These are phyloP conservation scores for Umimayanthus chanpuru DNA, from an alignment of 92 coral and sea anemone genomes.

Conservation along the genomic window DNA sequence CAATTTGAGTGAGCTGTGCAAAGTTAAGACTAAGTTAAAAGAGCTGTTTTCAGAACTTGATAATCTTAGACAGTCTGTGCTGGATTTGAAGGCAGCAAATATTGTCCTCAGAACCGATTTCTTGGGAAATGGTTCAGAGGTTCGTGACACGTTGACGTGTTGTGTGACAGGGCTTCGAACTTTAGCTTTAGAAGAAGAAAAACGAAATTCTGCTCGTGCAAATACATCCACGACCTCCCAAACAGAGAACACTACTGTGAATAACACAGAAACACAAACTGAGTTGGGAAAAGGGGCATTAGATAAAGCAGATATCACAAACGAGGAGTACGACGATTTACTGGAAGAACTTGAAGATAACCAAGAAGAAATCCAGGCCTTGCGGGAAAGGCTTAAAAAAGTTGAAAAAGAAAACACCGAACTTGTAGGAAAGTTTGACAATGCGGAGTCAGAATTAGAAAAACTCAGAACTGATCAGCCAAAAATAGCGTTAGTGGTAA, in stretches of 20 bases:
- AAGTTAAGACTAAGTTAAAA: slow-evolving; percentile 49
- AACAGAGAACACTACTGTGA: background rate
- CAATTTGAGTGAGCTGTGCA: slow-evolving; percentile 44
- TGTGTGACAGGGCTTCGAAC: slow-evolving; percentile 65
- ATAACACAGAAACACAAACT: slow-evolving; percentile 47
- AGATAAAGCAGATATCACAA: slow-evolving; percentile 52
- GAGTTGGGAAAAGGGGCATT: background rate
- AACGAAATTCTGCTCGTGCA: slow-evolving; percentile 16
- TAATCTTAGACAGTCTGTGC: slow-evolving; percentile 58
- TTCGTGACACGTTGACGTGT: slow-evolving; percentile 56
- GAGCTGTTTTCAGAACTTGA: slow-evolving; percentile 57
- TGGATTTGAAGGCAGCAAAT: slow-evolving; percentile 61
- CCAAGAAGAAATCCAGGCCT: slow-evolving; percentile 47
- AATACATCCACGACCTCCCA: slow-evolving; percentile 8
- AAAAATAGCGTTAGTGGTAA: background rate
- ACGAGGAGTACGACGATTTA: slow-evolving; percentile 53
- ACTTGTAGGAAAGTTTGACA: slow-evolving; percentile 26
- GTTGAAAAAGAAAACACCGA: slow-evolving; percentile 38
- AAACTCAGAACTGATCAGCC: slow-evolving; percentile 20
- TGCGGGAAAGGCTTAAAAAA: slow-evolving; percentile 41
- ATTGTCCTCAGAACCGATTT: slow-evolving; percentile 54
- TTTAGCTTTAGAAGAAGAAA: slow-evolving; percentile 40
- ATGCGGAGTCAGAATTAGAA: slow-evolving; percentile 25
- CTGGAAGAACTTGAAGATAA: slow-evolving; percentile 69
- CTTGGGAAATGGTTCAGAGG: slow-evolving; percentile 56